Base-by-base conservation (phyloP, 2,113 vertebrate genomes). In the Tauraco erythrolophus region DNA sequence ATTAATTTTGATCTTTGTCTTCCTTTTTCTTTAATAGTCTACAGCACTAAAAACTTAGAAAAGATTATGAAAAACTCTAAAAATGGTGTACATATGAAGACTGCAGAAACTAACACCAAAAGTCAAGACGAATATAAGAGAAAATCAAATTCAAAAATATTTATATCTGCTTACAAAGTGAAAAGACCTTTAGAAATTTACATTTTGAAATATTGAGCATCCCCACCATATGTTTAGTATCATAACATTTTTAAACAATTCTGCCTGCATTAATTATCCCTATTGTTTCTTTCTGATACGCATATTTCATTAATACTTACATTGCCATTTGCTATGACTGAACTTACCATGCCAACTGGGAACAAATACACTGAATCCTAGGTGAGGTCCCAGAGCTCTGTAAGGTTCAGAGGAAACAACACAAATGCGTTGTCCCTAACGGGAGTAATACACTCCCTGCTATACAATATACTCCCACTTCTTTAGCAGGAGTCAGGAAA, bases 401-500 rank as follows among this genome's bases (percentile, higher is more conserved):
- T 2, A n/a, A 18, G 0, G 0, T 18, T 60, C 35, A 50, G 35
- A 56, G 41, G 24, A 77, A 86, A 27, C 13, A 28, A 19, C 31
- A 69, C 28, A 75, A 91, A 51, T 11, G 16, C 33, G 69, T 12
- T 88, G 45, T 3, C 19, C 14, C 12, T 15, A 35, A 46, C 0
- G 0, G 41, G 56, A 92, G 66, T 19, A 53, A 35, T 2, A 64
- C 19, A 5, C 16, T 41, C 50, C 48, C 80, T 65, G 43, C 64
- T 53, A 6, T 3, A 7, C 24, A 35, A 7, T 3, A 28, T 35
- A 77, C 5, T 30, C 16, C 27, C 46, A 54, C 30, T 79, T 53
- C 39, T 77, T 65, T 8, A 79, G 50, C 41, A 65, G 37, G 14
- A 71, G 30, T 14, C 27, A 39, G 37, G 27, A 25, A 89, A 78